These are phyloP conservation scores for Notiomystis cincta DNA, from an alignment of 2,113 vertebrate species.

Conservation along the genomic window DNA sequence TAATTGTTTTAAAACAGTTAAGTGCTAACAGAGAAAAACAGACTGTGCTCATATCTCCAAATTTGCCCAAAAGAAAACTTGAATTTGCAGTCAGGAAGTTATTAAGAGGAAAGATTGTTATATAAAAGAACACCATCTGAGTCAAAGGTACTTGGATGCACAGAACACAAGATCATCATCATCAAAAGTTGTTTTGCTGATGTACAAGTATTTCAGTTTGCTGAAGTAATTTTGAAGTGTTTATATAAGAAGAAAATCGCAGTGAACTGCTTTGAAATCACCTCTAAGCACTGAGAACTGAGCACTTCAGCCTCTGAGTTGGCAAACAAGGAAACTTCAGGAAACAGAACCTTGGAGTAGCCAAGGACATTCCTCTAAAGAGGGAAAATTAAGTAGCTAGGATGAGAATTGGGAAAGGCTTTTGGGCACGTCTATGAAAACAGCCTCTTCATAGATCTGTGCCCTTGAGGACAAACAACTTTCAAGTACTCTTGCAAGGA, in stretches of 20 bases:
- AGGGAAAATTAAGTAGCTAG: not conserved
- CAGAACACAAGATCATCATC: not conserved
- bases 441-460: not conserved
- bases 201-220: not conserved
- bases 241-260: not conserved
- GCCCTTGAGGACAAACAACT: constrained; percentile 12
- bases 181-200: not conserved
- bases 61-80: not conserved
- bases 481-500: not conserved
- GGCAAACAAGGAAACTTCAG: not conserved
- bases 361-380: not conserved
- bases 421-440: not conserved
- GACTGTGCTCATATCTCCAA: not conserved
- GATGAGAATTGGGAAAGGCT: not conserved
- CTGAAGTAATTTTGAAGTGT: constrained; percentile 24
- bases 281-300: not conserved
- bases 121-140: not conserved
- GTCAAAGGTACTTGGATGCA: not conserved
- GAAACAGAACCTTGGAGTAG: not conserved
- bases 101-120: not conserved
- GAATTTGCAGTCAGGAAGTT: not conserved
- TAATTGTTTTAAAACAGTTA: not conserved
- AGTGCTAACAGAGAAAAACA: not conserved
- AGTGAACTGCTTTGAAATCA: not conserved
- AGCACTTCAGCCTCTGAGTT: not conserved